These are phyloP conservation scores for Saccostrea cuccullata DNA, from an alignment of 1,140 invertebrate species.

Conservation along the genomic window DNA sequence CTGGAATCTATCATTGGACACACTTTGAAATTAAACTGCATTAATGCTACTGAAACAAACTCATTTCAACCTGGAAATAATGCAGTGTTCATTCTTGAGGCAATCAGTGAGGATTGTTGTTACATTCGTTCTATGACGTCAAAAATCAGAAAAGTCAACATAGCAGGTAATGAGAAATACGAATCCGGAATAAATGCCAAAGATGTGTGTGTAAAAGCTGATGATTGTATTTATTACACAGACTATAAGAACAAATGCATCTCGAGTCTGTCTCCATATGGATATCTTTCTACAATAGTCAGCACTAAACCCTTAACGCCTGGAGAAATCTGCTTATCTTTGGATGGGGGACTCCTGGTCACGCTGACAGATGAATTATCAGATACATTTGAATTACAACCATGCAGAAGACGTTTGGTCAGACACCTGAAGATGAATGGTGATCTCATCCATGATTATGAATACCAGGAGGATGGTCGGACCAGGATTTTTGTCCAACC, in stretches of 20 bases:
- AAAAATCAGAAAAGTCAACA: not conserved
- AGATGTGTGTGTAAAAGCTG: not conserved
- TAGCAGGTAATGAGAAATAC: not conserved
- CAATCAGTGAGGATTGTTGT: not conserved
- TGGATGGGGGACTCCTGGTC: not conserved
- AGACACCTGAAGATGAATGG: not conserved
- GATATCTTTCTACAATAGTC: not conserved
- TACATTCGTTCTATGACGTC: not conserved
- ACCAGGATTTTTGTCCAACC: not conserved
- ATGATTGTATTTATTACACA: not conserved
- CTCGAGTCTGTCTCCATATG: not conserved
- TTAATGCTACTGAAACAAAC: not conserved
- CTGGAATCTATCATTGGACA: not conserved
- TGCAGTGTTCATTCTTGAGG: not conserved
- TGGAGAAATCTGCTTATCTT: not conserved
- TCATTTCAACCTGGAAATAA: not conserved
- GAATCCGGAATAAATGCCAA: not conserved
- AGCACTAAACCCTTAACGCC: not conserved
- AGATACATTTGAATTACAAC: not conserved
- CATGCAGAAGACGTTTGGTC: slow-evolving; percentile 13
- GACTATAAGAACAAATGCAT: not conserved
- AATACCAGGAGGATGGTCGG: not conserved
- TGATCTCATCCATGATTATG: no score
- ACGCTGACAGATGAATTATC: not conserved
- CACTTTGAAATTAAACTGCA: not conserved